Percentiles rank a stretch among this genome's conserved stretches.
These are phyloP conservation scores for Lasaia peninsularis DNA, from an alignment of 1,140 invertebrate species.

Conservation along the genomic window DNA sequence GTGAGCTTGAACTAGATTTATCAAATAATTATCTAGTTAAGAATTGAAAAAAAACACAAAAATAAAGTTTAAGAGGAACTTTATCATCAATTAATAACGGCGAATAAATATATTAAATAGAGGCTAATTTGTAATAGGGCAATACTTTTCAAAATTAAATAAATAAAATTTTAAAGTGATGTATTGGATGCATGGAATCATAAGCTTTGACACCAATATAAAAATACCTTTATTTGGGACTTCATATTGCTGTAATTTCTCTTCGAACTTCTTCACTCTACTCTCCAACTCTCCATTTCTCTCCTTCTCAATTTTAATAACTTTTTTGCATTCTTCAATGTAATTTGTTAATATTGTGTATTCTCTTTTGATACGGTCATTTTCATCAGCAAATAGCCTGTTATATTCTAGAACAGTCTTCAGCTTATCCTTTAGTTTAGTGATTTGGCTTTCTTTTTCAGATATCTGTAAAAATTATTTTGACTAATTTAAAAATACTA, in stretches of 20 bases:
- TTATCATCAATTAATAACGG: no score
- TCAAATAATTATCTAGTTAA: no score
- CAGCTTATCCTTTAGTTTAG: slow-evolving; percentile 60
- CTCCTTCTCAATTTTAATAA: slow-evolving; percentile 49
- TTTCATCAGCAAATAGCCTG: slow-evolving; percentile 60
- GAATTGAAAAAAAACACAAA: no score
- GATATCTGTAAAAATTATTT: slow-evolving; percentile 43
- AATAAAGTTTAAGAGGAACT: no score
- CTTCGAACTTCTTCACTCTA: slow-evolving; percentile 59
- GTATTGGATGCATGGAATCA: no score
- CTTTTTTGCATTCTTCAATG: slow-evolving; percentile 56
- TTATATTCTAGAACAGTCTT: slow-evolving; percentile 61
- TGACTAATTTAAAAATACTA: slow-evolving; percentile 4
- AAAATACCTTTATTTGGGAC: slow-evolving; percentile 67
- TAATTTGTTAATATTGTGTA: slow-evolving; percentile 47
- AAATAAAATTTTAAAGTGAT: no score
- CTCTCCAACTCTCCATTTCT: slow-evolving; percentile 41
- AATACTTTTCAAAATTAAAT: no score
- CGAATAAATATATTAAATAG: no score
- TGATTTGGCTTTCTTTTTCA: slow-evolving; percentile 55
- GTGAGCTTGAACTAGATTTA: no score
- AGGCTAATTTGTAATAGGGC: no score
- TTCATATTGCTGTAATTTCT: slow-evolving; percentile 59
- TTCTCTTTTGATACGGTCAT: slow-evolving; percentile 50
- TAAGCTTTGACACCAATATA: not conserved